Percentiles rank a stretch among this genome's conserved stretches.
phyloP scores from a whole-genome alignment of 2,888 invertebrate genomes.

The Gandaritis pyraliata region DNA sequence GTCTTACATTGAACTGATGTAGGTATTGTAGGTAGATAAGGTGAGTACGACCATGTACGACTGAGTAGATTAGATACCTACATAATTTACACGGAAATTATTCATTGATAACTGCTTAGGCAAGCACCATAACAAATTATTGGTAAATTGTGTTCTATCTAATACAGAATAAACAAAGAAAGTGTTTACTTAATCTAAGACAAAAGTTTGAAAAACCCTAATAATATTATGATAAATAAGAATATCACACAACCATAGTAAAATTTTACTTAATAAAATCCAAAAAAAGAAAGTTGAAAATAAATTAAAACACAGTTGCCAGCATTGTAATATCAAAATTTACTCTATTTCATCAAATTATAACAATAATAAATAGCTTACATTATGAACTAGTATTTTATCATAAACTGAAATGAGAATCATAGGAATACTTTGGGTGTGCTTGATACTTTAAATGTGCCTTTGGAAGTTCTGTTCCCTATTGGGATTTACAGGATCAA shows the following conservation, averaged over 20 bases:
- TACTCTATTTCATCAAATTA: background rate
- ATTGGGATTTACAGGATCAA: background rate
- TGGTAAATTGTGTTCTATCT: background rate
- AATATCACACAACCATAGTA: constrained; percentile 41
- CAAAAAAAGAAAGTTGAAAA: background rate
- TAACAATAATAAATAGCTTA: background rate
- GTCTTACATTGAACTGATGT: no score
- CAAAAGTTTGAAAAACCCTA: constrained; percentile 2
- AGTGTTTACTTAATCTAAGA: constrained; percentile 9
- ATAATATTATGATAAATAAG: constrained; percentile 5
- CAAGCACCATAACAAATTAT: no score
- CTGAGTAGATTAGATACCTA: no score
- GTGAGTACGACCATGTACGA: no score
- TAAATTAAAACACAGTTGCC: no score
- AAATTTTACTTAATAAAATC: constrained; percentile 18
- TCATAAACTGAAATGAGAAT: constrained; percentile 9
- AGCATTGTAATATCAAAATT: background rate
- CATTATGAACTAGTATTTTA: no score
- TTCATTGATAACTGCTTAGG: no score
- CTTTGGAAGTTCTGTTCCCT: background rate
- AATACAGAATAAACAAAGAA: constrained; percentile 7
- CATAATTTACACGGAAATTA: no score
- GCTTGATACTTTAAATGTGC: constrained; percentile 22
- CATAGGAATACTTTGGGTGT: constrained; percentile 17
- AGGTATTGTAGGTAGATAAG: no score